Conservation (phyloP, 2,113 vertebrate genomes). For the Eidolon helvum region DNA sequence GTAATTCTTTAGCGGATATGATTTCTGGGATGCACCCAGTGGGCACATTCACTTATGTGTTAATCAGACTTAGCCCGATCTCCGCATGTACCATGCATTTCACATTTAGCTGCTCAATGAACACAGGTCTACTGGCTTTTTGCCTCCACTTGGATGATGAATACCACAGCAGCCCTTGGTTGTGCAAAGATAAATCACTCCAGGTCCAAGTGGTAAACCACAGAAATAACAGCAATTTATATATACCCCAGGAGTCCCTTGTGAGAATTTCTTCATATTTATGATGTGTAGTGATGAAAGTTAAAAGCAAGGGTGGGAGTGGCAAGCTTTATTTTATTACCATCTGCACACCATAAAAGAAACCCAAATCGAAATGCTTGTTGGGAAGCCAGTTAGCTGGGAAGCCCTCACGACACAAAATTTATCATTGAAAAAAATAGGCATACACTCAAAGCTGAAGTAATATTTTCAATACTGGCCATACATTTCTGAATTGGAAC, state of each 20-base stretch:
- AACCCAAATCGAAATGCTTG: not conserved
- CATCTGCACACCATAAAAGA: not conserved
- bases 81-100: not conserved
- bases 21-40: not conserved
- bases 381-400: constrained; percentile 17
- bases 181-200: constrained; percentile 66
- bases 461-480: constrained; percentile 30
- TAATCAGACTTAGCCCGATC: not conserved
- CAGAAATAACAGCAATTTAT: constrained; percentile 70
- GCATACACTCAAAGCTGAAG: not conserved
- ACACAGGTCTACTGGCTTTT: not conserved
- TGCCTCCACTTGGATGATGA: not conserved
- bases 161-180: not conserved
- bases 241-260: constrained; percentile 47
- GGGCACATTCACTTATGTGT: not conserved
- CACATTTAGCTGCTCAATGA: not conserved
- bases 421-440: constrained; percentile 19
- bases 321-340: constrained; percentile 46
- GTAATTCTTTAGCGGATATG: not conserved
- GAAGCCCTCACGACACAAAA: not conserved
- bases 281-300: constrained; percentile 35
- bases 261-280: constrained; percentile 41
- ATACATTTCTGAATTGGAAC: constrained; percentile 38
- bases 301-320: constrained; percentile 9
- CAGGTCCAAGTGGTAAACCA: constrained; percentile 52